These are phyloP conservation scores for Aspidiotus rigidus DNA, from an alignment of 2,888 invertebrate species.

Conservation along the genomic window DNA sequence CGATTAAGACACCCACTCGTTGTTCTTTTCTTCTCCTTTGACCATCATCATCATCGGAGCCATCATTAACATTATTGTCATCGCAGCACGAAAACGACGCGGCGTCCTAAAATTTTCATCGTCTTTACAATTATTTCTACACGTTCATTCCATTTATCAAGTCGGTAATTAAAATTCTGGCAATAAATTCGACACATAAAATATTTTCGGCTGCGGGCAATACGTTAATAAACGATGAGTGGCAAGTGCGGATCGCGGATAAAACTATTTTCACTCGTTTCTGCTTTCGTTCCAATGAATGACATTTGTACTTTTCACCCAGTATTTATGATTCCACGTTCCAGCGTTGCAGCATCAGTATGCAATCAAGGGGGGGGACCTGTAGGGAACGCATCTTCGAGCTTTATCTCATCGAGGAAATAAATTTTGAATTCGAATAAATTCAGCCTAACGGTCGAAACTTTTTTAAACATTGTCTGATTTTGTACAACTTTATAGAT, in stretches of 20 bases:
- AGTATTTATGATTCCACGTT: neutral
- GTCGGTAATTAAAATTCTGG: constrained; percentile 1
- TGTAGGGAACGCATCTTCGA: neutral
- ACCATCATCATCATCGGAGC: too few relatives aligned
- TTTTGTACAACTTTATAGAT: constrained; percentile 6
- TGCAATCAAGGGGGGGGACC: neutral
- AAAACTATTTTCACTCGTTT: too few relatives aligned
- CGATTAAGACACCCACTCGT: too few relatives aligned
- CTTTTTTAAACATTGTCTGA: constrained; percentile 21
- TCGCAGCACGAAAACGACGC: too few relatives aligned
- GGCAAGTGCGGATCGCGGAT: too few relatives aligned
- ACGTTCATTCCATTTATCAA: neutral
- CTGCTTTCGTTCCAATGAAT: neutral
- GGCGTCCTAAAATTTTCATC: too few relatives aligned
- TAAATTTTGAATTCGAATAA: constrained; percentile 19
- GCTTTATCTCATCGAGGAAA: constrained; percentile 26
- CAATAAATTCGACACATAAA: constrained; percentile 1
- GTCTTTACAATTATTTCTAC: too few relatives aligned
- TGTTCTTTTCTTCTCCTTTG: too few relatives aligned
- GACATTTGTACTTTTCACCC: neutral
- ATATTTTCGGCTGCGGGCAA: neutral
- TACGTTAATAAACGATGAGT: neutral
- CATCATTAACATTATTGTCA: too few relatives aligned
- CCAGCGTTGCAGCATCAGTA: neutral
- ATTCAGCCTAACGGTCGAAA: constrained; percentile 20